phyloP scores from a whole-genome alignment of 2,797 vertebrate species.

The Alauda arvensis region DNA sequence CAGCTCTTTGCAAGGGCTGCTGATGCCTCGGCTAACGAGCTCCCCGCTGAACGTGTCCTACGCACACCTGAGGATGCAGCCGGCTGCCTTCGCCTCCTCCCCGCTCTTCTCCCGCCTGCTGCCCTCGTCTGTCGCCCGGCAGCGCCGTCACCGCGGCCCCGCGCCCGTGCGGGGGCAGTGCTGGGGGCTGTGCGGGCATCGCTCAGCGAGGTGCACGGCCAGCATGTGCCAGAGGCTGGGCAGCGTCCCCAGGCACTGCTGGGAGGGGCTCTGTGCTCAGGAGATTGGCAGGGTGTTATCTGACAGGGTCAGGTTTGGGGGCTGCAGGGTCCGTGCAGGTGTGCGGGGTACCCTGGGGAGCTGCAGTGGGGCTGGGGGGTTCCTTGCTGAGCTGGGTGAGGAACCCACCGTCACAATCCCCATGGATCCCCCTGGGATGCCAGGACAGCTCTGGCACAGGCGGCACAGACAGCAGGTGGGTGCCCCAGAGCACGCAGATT shows the following conservation, averaged over 20 bases:
- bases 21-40: conserved; percentile 52
- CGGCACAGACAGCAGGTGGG: background rate
- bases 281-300: background rate
- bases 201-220: accelerated
- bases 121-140: background rate
- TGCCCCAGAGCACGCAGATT: accelerated
- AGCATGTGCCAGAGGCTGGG: background rate
- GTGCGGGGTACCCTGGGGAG: background rate
- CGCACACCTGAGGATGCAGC: conserved; percentile 11
- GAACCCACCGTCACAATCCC: accelerated
- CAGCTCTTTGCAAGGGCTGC: conserved; percentile 55
- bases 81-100: background rate
- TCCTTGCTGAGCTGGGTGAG: background rate
- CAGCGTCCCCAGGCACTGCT: accelerated
- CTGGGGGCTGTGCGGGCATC: background rate
- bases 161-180: accelerated
- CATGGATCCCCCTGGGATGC: accelerated
- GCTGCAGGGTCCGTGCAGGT: background rate
- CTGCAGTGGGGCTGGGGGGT: accelerated
- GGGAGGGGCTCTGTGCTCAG: background rate
- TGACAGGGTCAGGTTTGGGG: accelerated
- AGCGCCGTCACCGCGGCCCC: background rate
- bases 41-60: conserved; percentile 46
- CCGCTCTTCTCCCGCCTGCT: background rate
- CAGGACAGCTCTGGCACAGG: background rate